Evolutionary conservation across 92 coral and sea anemone genomes (phyloP).

Genomic region (Desmophyllum pertusum): DNA sequence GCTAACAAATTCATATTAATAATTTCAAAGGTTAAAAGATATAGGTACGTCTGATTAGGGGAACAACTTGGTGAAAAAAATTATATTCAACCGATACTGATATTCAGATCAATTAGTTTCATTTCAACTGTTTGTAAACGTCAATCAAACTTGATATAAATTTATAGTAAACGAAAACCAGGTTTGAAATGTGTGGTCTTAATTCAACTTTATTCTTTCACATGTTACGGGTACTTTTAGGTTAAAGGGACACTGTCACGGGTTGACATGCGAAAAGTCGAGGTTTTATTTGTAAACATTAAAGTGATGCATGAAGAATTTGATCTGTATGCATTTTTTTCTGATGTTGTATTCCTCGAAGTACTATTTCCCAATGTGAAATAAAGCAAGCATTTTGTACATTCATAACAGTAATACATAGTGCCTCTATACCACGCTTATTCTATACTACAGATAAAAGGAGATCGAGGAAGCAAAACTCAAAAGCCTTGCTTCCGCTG

Average conservation of each 20-base stretch:
- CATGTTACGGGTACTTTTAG: not conserved
- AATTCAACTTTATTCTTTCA: not conserved
- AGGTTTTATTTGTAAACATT: not conserved
- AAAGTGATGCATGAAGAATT: not conserved
- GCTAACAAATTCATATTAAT: not conserved
- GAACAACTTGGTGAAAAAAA: too few relatives aligned
- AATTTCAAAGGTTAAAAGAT: not conserved
- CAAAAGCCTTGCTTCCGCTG: not conserved
- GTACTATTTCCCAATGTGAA: not conserved
- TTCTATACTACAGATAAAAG: too few relatives aligned
- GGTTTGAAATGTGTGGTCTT: not conserved
- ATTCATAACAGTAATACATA: not conserved
- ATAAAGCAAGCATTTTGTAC: conserved; percentile 13
- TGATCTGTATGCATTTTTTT: not conserved
- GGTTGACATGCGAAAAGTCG: too few relatives aligned
- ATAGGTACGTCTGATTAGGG: not conserved
- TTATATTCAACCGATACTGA: not conserved
- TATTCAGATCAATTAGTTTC: too few relatives aligned
- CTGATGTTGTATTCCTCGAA: not conserved
- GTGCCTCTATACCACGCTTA: too few relatives aligned
- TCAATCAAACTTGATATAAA: not conserved
- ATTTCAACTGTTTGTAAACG: not conserved
- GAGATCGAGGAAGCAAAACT: not conserved
- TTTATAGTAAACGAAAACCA: not conserved
- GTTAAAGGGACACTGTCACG: not conserved